Evolutionary conservation across 1,140 invertebrate genomes (phyloP), one percentile per base, ranked within the genome.

Genomic region (Euwallacea similis): DNA sequence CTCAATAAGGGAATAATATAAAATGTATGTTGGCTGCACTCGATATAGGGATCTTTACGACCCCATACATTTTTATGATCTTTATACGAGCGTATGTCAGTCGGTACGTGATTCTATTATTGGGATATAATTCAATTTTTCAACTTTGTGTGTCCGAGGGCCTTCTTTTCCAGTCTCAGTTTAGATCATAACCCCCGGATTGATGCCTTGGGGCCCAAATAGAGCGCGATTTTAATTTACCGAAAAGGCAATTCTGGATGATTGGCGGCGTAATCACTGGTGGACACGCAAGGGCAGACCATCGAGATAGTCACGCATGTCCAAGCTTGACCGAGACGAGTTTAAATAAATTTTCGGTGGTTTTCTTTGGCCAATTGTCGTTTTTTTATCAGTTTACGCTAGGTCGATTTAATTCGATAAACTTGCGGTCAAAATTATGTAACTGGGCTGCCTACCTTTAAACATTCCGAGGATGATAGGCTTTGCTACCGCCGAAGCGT

Each of bases 191-290:
- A 50, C 46, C 46, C 13, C 13, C 46, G 46, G 46, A 11, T 50
- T 50, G 46, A 50, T 50, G 9, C 46, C 46, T 50, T 50, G 9
- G 46, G 13, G 13, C 46, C 46, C 9, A 11, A 10, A 50, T 10
- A 50, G 46, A 13, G 54, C 54, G 54, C 54, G 16, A 56, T 56
- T 56, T 56, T 56, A 56, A 56, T 56, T 56, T 56, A 56, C 54
- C 16, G 54, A 56, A 56, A 56, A 56, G 54, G 54, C 16, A 56
- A 56, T 56, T 56, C 16, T 9, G 54, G 16, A 10, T 21, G 54
- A 56, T 56, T 56, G 54, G 54, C 16, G 54, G 11, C 11, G 54
- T 56, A 56, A 56, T 56, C 54, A 56, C 54, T 16, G 54, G 54
- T 15, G 16, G 16, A 16, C 54, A 56, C 54, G 54, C 54, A 56